Evolutionary conservation across 2,888 invertebrate genomes (phyloP).

Genomic region (Nebria brevicollis): DNA sequence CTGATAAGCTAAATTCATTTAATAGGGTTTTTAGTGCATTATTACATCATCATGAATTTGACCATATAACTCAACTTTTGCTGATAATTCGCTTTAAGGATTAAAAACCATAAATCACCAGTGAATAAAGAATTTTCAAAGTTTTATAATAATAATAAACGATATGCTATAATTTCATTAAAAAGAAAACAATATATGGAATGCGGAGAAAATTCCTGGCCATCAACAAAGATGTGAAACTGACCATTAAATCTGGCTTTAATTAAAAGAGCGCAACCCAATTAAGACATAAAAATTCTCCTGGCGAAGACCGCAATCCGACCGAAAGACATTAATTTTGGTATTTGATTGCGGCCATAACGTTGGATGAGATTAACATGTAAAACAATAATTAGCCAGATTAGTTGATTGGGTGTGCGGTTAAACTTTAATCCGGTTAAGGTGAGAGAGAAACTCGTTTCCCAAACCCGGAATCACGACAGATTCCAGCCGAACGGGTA

Average conservation of each 20-base stretch:
- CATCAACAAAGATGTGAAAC: conserved; percentile 3
- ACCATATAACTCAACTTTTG: neutral
- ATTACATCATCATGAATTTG: neutral
- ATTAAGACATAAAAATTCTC: conserved; percentile 24
- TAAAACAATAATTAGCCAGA: conserved; percentile 54
- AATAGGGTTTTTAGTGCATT: neutral
- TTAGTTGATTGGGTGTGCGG: conserved; percentile 54
- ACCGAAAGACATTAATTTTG: neutral
- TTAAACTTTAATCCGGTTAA: conserved; percentile 55
- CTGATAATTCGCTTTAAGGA: neutral
- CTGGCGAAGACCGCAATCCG: neutral
- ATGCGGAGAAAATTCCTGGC: neutral
- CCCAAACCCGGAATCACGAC: neutral
- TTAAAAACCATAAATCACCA: no score
- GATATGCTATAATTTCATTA: no score
- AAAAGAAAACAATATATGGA: neutral
- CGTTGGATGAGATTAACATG: conserved; percentile 51
- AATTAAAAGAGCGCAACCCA: conserved; percentile 13
- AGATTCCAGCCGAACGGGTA: conserved; percentile 2
- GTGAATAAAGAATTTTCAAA: neutral
- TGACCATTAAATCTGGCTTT: conserved; percentile 9
- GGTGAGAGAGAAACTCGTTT: conserved; percentile 48
- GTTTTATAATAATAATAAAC: no score
- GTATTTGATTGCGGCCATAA: conserved; percentile 12
- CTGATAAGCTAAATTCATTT: neutral